phyloP scores from a whole-genome alignment of 1,140 invertebrate genomes.

The Heliconius hewitsoni region DNA sequence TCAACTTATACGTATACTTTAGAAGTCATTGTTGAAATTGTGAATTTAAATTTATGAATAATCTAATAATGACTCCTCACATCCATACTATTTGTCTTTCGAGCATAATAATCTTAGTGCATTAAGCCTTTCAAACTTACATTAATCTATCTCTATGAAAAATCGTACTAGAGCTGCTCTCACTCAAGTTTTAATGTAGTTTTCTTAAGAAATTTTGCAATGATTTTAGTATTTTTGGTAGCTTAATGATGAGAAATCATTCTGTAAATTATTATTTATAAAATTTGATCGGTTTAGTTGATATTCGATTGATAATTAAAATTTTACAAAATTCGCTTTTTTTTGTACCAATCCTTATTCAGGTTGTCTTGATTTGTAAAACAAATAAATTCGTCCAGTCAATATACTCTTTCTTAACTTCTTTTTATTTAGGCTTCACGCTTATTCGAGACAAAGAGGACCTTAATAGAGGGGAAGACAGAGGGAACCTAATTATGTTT shows the following conservation, averaged over 20 bases:
- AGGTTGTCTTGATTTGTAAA: too few relatives aligned
- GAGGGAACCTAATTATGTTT: too few relatives aligned
- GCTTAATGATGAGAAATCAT: not conserved
- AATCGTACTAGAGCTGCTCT: slow-evolving; percentile 27
- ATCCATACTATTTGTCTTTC: not conserved
- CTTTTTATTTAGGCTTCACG: too few relatives aligned
- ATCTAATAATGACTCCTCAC: not conserved
- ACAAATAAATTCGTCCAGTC: too few relatives aligned
- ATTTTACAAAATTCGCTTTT: too few relatives aligned
- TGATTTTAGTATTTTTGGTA: slow-evolving; percentile 9
- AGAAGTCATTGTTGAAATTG: not conserved
- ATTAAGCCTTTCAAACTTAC: slow-evolving; percentile 7
- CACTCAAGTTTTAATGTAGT: slow-evolving; percentile 37
- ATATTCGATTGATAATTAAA: too few relatives aligned
- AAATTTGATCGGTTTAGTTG: too few relatives aligned
- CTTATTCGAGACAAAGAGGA: too few relatives aligned
- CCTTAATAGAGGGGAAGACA: too few relatives aligned
- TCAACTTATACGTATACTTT: not conserved
- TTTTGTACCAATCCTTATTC: too few relatives aligned
- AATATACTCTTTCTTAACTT: too few relatives aligned
- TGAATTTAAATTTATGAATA: not conserved
- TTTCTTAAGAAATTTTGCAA: slow-evolving; percentile 25
- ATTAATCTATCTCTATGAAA: slow-evolving; percentile 40
- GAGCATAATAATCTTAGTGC: not conserved
- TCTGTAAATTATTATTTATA: too few relatives aligned